Base-by-base conservation (phyloP, 2,797 vertebrate species). In the Bradypodion pumilum region DNA sequence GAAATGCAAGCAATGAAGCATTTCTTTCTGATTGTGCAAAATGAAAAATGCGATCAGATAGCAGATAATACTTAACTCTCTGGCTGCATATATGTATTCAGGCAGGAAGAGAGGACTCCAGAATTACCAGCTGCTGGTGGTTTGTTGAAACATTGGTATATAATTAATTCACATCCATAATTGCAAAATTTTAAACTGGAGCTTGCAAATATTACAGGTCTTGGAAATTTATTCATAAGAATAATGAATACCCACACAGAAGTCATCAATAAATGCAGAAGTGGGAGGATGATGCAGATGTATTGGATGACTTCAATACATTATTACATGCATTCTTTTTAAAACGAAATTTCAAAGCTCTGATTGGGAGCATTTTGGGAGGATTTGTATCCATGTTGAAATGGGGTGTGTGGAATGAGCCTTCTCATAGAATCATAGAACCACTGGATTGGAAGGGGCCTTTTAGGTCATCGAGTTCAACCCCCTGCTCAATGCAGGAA, bases 1-100 rank as follows among this genome's bases (percentile, higher is more conserved):
- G 52, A 70, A 83, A 78, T 46, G 35, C n/a, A 83, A 60, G 52
- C 74, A 77, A 29, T 59, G 82, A 77, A 83, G 56, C 63, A 77
- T 44, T 60, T 77, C 2, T 44, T 46, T 59, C 66, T 77, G 52
- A 70, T 52, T 46, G 40, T 83, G 42, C 74, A 69, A 59, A 56
- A 78, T 70, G 52, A 77, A 69, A 62, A 78, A 60, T 29, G 66
- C 25, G 37, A 78, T 62, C 65, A 32, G 46, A n/a, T n/a, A 65
- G 72, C 44, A 66, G 9, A 52, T 16, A 59, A 56, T 62, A 40
- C 44, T 60, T 62, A 70, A 70, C n/a, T 65, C 42, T 46, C 37
- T 29, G 32, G 29, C 49, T 78, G n/a, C 56, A 76, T 23, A 56
- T 68, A 56, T 19, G 19, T 27, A 60, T 60, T 16, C 19, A 21